These are phyloP conservation scores for Phaethon lepturus DNA, from an alignment of 2,113 vertebrate genomes.

Conservation along the genomic window DNA sequence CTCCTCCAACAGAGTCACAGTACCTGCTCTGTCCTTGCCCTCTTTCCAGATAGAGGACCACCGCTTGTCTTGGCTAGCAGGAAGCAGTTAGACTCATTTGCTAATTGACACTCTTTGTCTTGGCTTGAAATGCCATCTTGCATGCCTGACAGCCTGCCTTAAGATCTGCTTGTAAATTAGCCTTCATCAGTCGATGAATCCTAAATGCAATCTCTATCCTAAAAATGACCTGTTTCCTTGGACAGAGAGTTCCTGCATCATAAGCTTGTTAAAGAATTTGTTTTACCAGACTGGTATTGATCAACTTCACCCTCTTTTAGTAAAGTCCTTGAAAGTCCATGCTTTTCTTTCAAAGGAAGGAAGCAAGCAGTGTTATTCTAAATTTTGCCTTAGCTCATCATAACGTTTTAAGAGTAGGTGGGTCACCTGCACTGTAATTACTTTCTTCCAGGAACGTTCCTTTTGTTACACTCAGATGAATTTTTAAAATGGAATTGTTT, in stretches of 20 bases:
- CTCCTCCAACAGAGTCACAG: not conserved
- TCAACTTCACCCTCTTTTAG: not conserved
- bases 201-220: not conserved
- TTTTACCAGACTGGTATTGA: not conserved
- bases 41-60: not conserved
- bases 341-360: not conserved
- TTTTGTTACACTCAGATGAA: slow-evolving; percentile 20
- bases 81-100: not conserved
- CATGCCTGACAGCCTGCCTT: not conserved
- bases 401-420: not conserved
- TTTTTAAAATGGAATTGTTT: slow-evolving; percentile 38
- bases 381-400: not conserved
- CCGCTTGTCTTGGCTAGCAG: not conserved
- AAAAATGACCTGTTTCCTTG: not conserved
- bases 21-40: not conserved
- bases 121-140: not conserved
- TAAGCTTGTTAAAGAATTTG: not conserved
- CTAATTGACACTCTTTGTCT: not conserved
- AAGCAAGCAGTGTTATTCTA: not conserved
- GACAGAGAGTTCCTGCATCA: not conserved
- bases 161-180: not conserved
- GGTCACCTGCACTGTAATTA: not conserved
- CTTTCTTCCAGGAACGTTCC: slow-evolving; percentile 36
- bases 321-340: not conserved
- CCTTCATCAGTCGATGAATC: not conserved